Evolutionary conservation across 2,113 vertebrate species (phyloP), one percentile per base, ranked within the genome.

Genomic region (Pipra filicauda): DNA sequence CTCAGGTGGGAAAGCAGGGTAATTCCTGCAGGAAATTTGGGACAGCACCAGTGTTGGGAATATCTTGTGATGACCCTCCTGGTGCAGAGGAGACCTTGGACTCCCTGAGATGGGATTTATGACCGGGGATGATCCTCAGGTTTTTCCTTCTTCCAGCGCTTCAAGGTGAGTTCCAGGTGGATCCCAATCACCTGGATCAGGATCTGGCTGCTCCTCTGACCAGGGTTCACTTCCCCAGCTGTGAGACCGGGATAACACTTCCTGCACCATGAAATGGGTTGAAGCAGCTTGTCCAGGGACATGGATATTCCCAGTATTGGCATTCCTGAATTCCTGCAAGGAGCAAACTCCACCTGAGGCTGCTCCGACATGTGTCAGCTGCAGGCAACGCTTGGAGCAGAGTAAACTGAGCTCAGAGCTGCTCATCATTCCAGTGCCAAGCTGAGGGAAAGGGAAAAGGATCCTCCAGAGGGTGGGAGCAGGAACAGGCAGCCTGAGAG

Each of bases 21-120:
- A 6, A 4, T n/a, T 54, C 49, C 84, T 57, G 22, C 48, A 6
- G 82, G 83, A 9, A 6, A 27, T 59, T 14, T 49, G 43, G 24
- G 30, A 23, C 31, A 55, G 37, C 6, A 1, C 1, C 6, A 37
- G 28, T 15, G 8, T 8, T 39, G 57, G 23, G 82, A n/a, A 20
- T 67, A 10, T 24, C 18, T 15, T 1, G 3, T 21, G 62, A 10
- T 14, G 27, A 4, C 15, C 30, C 41, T 43, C 15, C 37, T n/a
- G 58, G 0, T 19, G 20, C 52, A 9, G 57, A 20, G 13, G 9
- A 58, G 65, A 8, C 4, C 30, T 26, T 7, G 6, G 19, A 3
- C 24, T 19, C 0, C 1, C 19, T 5, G 15, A 6, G 15, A 5
- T 12, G 28, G 8, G 43, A 3, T 57, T 66, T 24, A 5, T 9